Conservation (phyloP, 2,888 invertebrate genomes). For the Thyatira batis region DNA sequence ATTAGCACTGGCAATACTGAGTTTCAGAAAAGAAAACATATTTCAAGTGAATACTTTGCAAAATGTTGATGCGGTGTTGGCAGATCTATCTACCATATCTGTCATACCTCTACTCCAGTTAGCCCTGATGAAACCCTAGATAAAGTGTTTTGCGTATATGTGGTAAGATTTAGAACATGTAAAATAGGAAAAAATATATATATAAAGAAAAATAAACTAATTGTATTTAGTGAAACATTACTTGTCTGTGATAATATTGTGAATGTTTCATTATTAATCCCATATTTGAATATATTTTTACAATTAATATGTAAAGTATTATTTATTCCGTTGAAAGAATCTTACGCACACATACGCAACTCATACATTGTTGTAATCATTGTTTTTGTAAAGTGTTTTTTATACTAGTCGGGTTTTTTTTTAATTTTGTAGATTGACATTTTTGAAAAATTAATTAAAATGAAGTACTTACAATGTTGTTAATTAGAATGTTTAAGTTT, state of each 20-base stretch:
- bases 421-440: slow-evolving; percentile 55
- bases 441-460: slow-evolving; percentile 47
- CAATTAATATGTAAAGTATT: neutral
- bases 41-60: slow-evolving; percentile 88
- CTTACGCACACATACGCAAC: slow-evolving; percentile 26
- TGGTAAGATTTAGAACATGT: neutral
- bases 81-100: slow-evolving; percentile 93
- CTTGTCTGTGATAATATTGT: slow-evolving; percentile 1
- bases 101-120: slow-evolving; percentile 93
- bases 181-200: neutral
- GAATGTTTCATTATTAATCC: neutral
- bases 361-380: slow-evolving; percentile 30
- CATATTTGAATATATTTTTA: neutral
- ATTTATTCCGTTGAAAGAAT: slow-evolving; percentile 7
- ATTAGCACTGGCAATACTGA: slow-evolving; percentile 92
- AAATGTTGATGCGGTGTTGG: slow-evolving; percentile 92
- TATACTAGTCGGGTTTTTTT: slow-evolving; percentile 43
- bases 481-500: slow-evolving; percentile 28
- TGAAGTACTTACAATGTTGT: slow-evolving; percentile 55
- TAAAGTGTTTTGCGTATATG: neutral
- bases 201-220: neutral
- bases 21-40: slow-evolving; percentile 93
- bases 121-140: slow-evolving; percentile 84
- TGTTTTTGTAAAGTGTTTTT: slow-evolving; percentile 49
- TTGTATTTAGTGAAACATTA: neutral